Evolutionary conservation across 1,140 invertebrate genomes (phyloP), one percentile per base, ranked within the genome.

Genomic region (Heliconius hewitsoni): DNA sequence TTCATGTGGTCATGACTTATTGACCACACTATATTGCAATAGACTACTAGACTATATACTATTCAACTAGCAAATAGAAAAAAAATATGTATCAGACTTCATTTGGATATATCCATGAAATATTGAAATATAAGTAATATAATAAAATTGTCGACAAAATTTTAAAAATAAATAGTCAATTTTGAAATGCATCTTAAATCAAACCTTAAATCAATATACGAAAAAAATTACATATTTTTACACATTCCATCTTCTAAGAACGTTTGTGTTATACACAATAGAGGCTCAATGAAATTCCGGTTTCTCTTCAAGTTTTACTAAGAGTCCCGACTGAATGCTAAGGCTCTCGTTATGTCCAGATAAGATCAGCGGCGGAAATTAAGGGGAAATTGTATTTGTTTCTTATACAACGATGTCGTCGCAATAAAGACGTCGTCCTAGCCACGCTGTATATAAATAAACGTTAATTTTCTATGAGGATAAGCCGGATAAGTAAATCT

Each of bases 301-400:
- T 76, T 76, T 86, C 85, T 86, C 82, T 23, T 82, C 85, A 90
- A 91, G 84, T 87, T 86, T 90, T 85, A 86, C 83, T 84, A 84
- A 78, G 83, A 87, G 78, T 86, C 80, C 79, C 83, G 52, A 74
- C 79, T 87, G 88, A 91, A 92, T 92, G 87, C 87, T 86, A 91
- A 91, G 85, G 81, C 85, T 87, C 86, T 90, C 86, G 86, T 90
- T 91, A 89, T 86, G 86, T 87, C 87, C 87, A 90, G 91, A 92
- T 92, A 93, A 90, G 84, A 93, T 92, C 91, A 82, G 80, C 74
- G 80, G 79, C 92, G 92, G 92, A 92, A 93, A 92, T 92, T 92
- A 92, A 90, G 87, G 86, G 91, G 91, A 93, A 93, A 93, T 93
- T 91, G 90, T 93, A 89, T 92, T 92, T 93, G 91, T 93, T 93